Evolutionary conservation across 2,888 invertebrate species (phyloP), one percentile per base, ranked within the genome.

Genomic region (Thereva nobilitata): DNA sequence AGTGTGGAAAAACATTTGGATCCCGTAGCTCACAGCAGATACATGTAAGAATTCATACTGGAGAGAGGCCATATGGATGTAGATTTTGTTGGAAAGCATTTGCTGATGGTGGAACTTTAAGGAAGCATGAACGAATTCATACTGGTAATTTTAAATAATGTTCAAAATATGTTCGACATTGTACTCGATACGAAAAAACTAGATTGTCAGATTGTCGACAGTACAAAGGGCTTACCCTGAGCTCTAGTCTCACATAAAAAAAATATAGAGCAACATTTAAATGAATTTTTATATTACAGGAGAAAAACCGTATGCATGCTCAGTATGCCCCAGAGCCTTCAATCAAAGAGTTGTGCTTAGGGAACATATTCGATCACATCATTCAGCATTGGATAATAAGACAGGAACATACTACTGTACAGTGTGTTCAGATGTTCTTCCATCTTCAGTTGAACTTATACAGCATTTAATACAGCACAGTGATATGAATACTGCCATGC

Each of bases 71-170:
- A 0, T 93, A 93, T 75, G 91, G 90, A 0, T 93, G 93, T 76
- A 85, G 90, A 7, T 93, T 89, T 79, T 93, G 93, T 76, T 92
- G 92, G 92, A 93, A 93, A 77, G 92, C 92, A 0, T 93, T 93
- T 77, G 93, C 93, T 0, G 93, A 93, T 77, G 93, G 93, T 45
- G 93, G 93, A 35, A 93, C 93, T 1, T 78, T 93, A 52, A 82
- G 93, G 41, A 93, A 93, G 76, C 93, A 93, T 76, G 93, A 93
- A 76, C 83, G 93, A 7, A 93, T 93, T 73, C 93, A 93, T 74
- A 93, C 93, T 0, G 91, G 86, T 83, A 71, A 41, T 53, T 10
- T 8, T 7, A 9, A 54, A 55, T 9, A 3, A 55, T 52, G n/a
- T 42, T 42, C 5, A 12, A 35, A n/a, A 23, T 23, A 23, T n/a